These are phyloP conservation scores for Numida meleagris DNA, from an alignment of 2,113 vertebrate genomes.

Conservation along the genomic window DNA sequence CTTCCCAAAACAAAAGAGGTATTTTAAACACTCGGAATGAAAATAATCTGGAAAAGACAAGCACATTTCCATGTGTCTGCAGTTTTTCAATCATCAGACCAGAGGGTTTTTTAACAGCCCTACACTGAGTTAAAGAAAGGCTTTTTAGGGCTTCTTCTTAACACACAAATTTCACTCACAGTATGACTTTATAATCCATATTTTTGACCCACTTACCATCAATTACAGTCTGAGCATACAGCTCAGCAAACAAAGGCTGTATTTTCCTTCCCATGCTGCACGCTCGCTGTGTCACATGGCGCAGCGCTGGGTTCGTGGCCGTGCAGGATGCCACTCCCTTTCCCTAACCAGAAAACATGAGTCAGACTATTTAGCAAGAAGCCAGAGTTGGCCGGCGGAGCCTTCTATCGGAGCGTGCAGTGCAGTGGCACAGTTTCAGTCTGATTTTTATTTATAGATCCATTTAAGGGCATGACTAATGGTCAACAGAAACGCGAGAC, in stretches of 20 bases:
- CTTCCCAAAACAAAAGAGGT: neutral
- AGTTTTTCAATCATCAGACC: neutral
- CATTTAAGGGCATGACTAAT: slow-evolving; percentile 1
- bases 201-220: neutral
- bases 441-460: neutral
- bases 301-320: neutral
- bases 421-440: neutral
- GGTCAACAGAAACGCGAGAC: neutral
- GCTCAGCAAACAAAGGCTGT: neutral
- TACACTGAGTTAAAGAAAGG: neutral
- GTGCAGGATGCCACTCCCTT: slow-evolving; percentile 60
- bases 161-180: neutral
- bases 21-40: slow-evolving; percentile 9
- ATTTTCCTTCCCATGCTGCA: neutral
- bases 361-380: slow-evolving; percentile 43
- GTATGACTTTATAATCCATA: neutral
- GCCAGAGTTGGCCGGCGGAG: slow-evolving; percentile 23
- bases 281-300: neutral
- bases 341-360: slow-evolving; percentile 46
- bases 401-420: neutral
- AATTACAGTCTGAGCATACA: neutral
- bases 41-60: slow-evolving; percentile 21
- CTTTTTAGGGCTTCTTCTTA: neutral
- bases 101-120: neutral
- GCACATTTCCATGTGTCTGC: neutral